phyloP scores from a whole-genome alignment of 2,797 vertebrate genomes.

The Bovichtus variegatus region DNA sequence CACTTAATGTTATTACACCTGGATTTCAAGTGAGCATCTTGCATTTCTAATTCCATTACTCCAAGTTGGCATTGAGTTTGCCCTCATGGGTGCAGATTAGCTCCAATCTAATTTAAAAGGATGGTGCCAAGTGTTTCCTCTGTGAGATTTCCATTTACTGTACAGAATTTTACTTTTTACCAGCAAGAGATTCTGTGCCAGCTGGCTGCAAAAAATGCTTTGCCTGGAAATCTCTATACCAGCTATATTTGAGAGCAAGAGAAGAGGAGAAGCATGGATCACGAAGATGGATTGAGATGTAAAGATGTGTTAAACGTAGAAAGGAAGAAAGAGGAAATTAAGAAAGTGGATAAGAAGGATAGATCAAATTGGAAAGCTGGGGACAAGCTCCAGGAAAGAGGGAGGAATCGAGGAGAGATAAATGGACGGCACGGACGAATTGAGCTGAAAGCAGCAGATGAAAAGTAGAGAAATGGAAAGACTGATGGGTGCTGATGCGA shows the following conservation, averaged over 20 bases:
- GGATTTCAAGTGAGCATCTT: slow-evolving; percentile 40
- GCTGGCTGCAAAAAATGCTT: slow-evolving; percentile 70
- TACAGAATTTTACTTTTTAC: slow-evolving; percentile 42
- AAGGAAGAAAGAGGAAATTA: slow-evolving; percentile 50
- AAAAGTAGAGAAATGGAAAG: slow-evolving; percentile 44
- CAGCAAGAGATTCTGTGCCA: slow-evolving; percentile 63
- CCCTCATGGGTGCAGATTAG: slow-evolving; percentile 42
- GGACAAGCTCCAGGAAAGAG: slow-evolving; percentile 37
- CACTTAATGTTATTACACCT: slow-evolving; percentile 69
- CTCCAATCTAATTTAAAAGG: slow-evolving; percentile 46
- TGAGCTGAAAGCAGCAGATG: slow-evolving; percentile 50
- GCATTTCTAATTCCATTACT: slow-evolving; percentile 63
- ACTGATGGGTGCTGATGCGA: slow-evolving; percentile 49
- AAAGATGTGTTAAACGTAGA: slow-evolving; percentile 66
- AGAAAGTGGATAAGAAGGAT: slow-evolving; percentile 45
- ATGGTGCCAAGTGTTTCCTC: slow-evolving; percentile 49
- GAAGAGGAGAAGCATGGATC: slow-evolving; percentile 38
- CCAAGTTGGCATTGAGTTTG: slow-evolving; percentile 34
- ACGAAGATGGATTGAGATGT: slow-evolving; percentile 64
- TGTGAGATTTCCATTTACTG: slow-evolving; percentile 63
- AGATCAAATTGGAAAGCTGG: slow-evolving; percentile 46
- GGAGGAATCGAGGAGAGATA: slow-evolving; percentile 32
- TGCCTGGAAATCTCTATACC: slow-evolving; percentile 36
- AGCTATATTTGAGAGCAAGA: slow-evolving; percentile 1
- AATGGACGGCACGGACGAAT: slow-evolving; percentile 39